Base-by-base conservation (phyloP, 2,888 invertebrate species). In the Cheilosia vernalis region DNA sequence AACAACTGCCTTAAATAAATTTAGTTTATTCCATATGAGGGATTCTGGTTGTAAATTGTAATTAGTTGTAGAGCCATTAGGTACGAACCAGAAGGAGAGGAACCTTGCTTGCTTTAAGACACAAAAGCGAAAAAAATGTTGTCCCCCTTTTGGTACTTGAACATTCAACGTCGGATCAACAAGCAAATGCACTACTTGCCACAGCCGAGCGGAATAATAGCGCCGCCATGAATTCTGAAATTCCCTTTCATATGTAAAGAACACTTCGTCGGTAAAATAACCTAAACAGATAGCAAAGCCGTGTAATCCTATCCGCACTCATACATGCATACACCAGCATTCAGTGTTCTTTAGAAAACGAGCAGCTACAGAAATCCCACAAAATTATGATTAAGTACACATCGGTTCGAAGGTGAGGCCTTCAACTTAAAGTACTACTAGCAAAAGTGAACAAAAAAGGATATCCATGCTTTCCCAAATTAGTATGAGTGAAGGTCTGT, bases 321-420 rank as follows among this genome's bases (percentile, higher is more conserved):
- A 19, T 72, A 40, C 58, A 66, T 40, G 10, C 40, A 7, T 30
- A 44, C 21, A 21, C 19, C 30, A 17, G 30, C 56, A 42, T 30
- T 30, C 44, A 27, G 15, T 60, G 51, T 53, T 37, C 53, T 42
- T 61, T 73, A 19, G 42, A 74, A 69, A 74, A 51, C 42, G 27
- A 69, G 13, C 49, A 63, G 42, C 56, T 74, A 67, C 55, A 61
- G 56, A 74, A 76, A 66, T 49, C 55, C 67, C 40, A 56, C 63
- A 69, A 60, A 61, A 55, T 73, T 81, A 56, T 81, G 63, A 58
- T 74, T 74, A 56, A 60, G 49, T 53, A 58, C 58, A 51, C 76
- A 51, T 21, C 58, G 27, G 66, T 76, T 67, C 21, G 67, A 76
- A 76, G 76, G 76, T 67, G 51, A 76, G 51, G 42, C 67, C 58